Evolutionary conservation across 2,888 invertebrate species (phyloP), one percentile per base, ranked within the genome.

Genomic region (Macaria liturata): DNA sequence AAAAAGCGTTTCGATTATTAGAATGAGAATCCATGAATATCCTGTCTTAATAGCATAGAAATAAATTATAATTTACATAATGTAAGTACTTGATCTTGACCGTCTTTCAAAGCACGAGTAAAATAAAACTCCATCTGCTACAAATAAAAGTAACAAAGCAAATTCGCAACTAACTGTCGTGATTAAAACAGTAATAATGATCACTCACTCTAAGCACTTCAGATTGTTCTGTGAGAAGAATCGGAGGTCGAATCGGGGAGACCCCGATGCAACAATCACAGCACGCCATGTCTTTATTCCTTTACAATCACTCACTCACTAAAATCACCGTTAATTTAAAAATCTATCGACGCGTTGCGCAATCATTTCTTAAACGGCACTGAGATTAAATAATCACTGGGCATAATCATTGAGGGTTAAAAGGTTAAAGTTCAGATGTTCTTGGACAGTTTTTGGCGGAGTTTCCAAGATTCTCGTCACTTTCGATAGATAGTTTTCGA

Each of bases 131-230:
- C 20, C 4, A 4, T n/a, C 0, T 31, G 40, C 46, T 49, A 37
- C 34, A 7, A 37, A 7, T 1, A 37, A 6, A 37, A 6, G 1
- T 7, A 37, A 37, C 34, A 20, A 20, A 20, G 20, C 20, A 20
- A 20, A 20, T 20, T 20, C 20, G 20, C 20, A 20, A 20, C 20
- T 20, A 20, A 20, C 20, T 20, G 20, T 20, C 20, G 20, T 20
- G 20, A 20, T 20, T 20, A 20, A 2, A 20, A 20, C 20, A 20
- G 39, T 39, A 7, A 7, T 39, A 39, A 39, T 37, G 44, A 69
- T 62, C 46, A 83, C 93, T 94, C 92, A 97, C 97, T 94, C 95
- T 96, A 67, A 96, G 89, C 65, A 94, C 86, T 74, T 97, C 96
- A 63, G 97, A 97, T 75, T 91, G 91, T 72, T 95, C 95, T 76